These are phyloP conservation scores for Erebia epiphron DNA, from an alignment of 2,888 invertebrate genomes.

Conservation along the genomic window DNA sequence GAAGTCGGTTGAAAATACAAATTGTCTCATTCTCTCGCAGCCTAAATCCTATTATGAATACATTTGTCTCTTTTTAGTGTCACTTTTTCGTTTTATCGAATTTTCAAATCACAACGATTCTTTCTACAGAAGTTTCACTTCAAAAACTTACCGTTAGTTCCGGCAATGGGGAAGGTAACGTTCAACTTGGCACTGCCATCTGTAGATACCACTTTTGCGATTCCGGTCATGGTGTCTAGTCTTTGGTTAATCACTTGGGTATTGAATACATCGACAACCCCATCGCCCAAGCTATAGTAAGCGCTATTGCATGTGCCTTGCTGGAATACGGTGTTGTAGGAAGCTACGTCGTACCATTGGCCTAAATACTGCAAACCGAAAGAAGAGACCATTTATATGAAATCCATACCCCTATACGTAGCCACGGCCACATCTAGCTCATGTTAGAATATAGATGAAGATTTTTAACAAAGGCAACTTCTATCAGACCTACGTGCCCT, in stretches of 20 bases:
- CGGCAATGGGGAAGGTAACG: constrained; percentile 78
- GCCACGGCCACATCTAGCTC: too few species aligned
- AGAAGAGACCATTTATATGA: constrained; percentile 1
- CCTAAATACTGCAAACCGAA: constrained; percentile 41
- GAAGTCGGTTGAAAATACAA: too few species aligned
- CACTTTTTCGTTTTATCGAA: too few species aligned
- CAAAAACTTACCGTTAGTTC: constrained; percentile 10
- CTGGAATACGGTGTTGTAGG: constrained; percentile 44
- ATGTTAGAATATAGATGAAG: too few species aligned
- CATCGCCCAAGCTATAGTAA: constrained; percentile 35
- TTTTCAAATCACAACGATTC: too few species aligned
- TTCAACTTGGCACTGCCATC: constrained; percentile 84
- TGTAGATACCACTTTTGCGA: constrained; percentile 64
- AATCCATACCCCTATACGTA: too few species aligned
- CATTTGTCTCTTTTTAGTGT: too few species aligned
- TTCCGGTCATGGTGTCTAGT: constrained; percentile 54
- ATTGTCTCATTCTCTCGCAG: too few species aligned
- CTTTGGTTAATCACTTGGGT: constrained; percentile 56
- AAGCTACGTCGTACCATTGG: constrained; percentile 41
- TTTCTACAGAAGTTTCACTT: too few species aligned
- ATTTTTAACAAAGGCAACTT: too few species aligned
- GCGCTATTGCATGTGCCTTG: constrained; percentile 45
- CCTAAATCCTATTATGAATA: too few species aligned
- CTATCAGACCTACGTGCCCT: too few species aligned
- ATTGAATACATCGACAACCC: constrained; percentile 41